phyloP scores from a whole-genome alignment of 2,888 invertebrate species.

The Drosophila dives region DNA sequence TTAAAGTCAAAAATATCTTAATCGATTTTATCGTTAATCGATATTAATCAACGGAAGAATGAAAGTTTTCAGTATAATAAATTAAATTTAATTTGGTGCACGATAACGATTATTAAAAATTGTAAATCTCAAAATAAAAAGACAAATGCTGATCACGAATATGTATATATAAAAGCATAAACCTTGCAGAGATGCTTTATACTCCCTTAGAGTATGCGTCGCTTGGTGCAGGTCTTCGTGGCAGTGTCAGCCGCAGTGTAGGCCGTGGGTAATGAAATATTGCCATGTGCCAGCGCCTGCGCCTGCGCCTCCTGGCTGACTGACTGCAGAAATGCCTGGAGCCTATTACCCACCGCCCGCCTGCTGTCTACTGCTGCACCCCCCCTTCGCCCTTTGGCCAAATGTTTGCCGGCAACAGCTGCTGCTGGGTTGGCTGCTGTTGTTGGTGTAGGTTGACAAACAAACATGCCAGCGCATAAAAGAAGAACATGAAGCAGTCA shows the following conservation, averaged over 20 bases:
- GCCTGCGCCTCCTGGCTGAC: conserved; percentile 53
- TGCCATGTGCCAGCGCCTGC: conserved; percentile 74
- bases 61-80: not conserved
- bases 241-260: conserved; percentile 45
- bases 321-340: conserved; percentile 44
- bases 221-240: conserved; percentile 10
- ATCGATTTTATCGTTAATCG: not conserved
- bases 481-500: conserved; percentile 41
- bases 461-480: conserved; percentile 79
- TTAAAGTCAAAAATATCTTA: no score
- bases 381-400: conserved; percentile 43
- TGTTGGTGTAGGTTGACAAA: conserved; percentile 77
- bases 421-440: conserved; percentile 45
- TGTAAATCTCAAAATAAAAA: not conserved
- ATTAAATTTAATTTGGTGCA: not conserved
- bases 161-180: not conserved
- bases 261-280: conserved; percentile 80
- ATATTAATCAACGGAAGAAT: not conserved
- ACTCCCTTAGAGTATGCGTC: not conserved
- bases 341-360: conserved; percentile 14
- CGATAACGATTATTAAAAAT: not conserved
- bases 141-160: not conserved
- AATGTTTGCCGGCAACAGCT: conserved; percentile 77
- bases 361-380: conserved; percentile 12
- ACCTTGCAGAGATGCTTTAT: not conserved